Evolutionary conservation across 1,140 invertebrate genomes (phyloP).

Genomic region (Drosophila nasuta): DNA sequence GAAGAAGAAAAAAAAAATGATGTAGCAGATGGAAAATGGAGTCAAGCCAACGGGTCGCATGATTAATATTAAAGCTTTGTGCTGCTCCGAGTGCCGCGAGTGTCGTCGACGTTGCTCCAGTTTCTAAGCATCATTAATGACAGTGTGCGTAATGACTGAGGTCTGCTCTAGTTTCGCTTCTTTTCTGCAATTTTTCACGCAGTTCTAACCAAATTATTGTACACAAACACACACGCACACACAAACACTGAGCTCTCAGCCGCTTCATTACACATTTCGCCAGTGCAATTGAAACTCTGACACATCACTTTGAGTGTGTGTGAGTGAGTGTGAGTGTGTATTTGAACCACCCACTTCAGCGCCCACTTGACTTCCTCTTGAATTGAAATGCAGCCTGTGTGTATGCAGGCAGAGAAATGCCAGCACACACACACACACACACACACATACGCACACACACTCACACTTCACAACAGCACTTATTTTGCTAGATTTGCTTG

Average conservation of each 20-base stretch:
- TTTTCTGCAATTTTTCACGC: slow-evolving; percentile 38
- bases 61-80: slow-evolving; percentile 75
- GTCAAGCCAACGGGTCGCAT: slow-evolving; percentile 58
- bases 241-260: slow-evolving; percentile 22
- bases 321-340: slow-evolving; percentile 20
- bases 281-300: slow-evolving; percentile 65
- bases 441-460: slow-evolving; percentile 17
- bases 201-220: slow-evolving; percentile 71
- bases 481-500: slow-evolving; percentile 70
- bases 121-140: slow-evolving; percentile 43
- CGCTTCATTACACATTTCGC: slow-evolving; percentile 67
- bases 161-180: slow-evolving; percentile 56
- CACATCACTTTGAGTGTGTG: slow-evolving; percentile 7
- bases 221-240: slow-evolving; percentile 30
- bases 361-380: slow-evolving; percentile 69
- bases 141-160: slow-evolving; percentile 36
- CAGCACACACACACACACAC: slow-evolving; percentile 12
- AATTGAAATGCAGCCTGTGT: slow-evolving; percentile 68
- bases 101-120: slow-evolving; percentile 24
- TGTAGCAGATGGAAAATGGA: neutral
- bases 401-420: slow-evolving; percentile 41
- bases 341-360: slow-evolving; percentile 59
- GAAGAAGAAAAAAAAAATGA: too few relatives aligned
- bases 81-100: slow-evolving; percentile 8
- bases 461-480: slow-evolving; percentile 57